These are phyloP conservation scores for Monodelphis domestica DNA, from an alignment of 2,797 vertebrate genomes.

Conservation along the genomic window DNA sequence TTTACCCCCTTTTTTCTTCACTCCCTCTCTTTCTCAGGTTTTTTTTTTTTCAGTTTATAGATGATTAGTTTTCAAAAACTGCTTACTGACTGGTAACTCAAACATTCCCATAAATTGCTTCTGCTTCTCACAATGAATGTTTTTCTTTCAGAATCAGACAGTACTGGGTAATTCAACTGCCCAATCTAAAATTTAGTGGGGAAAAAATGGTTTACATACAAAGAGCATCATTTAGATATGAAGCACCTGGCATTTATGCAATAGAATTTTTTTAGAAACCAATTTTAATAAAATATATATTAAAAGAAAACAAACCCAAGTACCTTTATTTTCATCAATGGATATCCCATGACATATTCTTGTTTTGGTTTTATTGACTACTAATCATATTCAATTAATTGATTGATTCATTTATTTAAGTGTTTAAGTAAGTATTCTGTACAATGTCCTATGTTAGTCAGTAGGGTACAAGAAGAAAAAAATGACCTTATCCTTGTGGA, in stretches of 20 bases:
- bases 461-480: too few species aligned
- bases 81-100: slow-evolving; percentile 53
- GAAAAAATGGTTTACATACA: slow-evolving; percentile 25
- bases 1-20: background rate
- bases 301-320: background rate
- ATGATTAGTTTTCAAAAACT: slow-evolving; percentile 51
- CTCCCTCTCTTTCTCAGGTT: background rate
- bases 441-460: too few species aligned
- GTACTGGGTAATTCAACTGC: background rate
- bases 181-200: slow-evolving; percentile 27
- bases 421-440: background rate
- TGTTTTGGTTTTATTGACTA: background rate
- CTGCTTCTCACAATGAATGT: slow-evolving; percentile 36
- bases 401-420: background rate
- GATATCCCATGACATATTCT: background rate
- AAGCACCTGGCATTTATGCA: slow-evolving; percentile 21
- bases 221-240: background rate
- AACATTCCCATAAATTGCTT: slow-evolving; percentile 52
- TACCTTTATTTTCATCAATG: background rate
- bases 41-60: background rate
- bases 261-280: slow-evolving; percentile 27
- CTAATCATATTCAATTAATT: slow-evolving; percentile 9
- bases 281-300: background rate
- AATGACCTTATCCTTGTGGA: too few species aligned
- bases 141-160: slow-evolving; percentile 47